A percentile compares a stretch with the other conserved stretches of the same genome.
phyloP scores from a whole-genome alignment of 2,888 invertebrate species.

The Blastobasis adustella region DNA sequence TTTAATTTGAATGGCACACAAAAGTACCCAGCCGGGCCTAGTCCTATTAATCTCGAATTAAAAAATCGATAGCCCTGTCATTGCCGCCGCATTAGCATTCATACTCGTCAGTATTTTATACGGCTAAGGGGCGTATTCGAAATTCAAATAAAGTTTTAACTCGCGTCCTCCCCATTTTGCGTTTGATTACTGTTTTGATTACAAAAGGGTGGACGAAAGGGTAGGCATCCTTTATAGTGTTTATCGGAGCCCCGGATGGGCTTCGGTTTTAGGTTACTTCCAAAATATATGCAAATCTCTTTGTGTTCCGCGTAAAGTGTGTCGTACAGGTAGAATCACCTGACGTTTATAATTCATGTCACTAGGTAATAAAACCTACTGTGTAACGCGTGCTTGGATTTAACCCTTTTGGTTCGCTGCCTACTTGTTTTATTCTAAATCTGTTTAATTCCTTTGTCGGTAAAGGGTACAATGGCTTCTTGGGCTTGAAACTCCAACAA shows the following conservation, averaged over 20 bases:
- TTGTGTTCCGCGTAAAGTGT: too few species aligned
- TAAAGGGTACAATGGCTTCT: too few species aligned
- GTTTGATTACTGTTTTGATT: slow-evolving; percentile 69
- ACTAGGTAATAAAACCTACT: too few species aligned
- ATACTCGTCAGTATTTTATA: slow-evolving; percentile 10
- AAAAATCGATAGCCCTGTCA: slow-evolving; percentile 26
- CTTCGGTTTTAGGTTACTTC: too few species aligned
- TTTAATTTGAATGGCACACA: slow-evolving; percentile 19
- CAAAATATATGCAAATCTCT: too few species aligned
- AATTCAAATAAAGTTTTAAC: slow-evolving; percentile 61
- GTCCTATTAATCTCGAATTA: slow-evolving; percentile 31
- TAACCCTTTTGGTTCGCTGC: too few species aligned
- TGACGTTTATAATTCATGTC: too few species aligned
- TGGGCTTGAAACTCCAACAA: too few species aligned
- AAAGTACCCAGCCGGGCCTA: slow-evolving; percentile 19
- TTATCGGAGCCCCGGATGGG: background rate
- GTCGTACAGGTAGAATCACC: too few species aligned
- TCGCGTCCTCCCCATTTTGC: slow-evolving; percentile 45
- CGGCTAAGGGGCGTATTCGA: slow-evolving; percentile 34
- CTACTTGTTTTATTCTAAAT: too few species aligned
- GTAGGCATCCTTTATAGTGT: background rate
- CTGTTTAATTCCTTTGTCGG: too few species aligned
- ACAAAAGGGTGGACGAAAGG: slow-evolving; percentile 34
- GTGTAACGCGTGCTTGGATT: too few species aligned
- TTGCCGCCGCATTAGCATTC: slow-evolving; percentile 23